Percentiles rank a stretch among this genome's conserved stretches.
These are phyloP conservation scores for Euura saliciscinereae DNA, from an alignment of 1,140 invertebrate species.

Conservation along the genomic window DNA sequence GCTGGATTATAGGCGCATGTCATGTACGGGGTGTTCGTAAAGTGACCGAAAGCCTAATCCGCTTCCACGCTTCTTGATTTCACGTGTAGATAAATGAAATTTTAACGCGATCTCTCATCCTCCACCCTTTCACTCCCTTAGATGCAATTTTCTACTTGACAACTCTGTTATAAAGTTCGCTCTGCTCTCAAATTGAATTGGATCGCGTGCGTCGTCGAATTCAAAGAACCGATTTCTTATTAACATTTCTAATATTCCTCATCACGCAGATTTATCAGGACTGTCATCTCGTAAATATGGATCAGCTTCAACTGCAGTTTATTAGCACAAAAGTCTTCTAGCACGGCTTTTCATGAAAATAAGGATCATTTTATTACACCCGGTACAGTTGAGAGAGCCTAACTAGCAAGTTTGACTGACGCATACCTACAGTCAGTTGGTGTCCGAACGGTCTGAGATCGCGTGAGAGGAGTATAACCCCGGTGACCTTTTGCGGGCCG, in stretches of 20 bases:
- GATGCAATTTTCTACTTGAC: not conserved
- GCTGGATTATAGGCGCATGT: constrained; percentile 4
- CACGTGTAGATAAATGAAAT: not conserved
- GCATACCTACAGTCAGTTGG: constrained; percentile 9
- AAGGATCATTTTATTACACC: not conserved
- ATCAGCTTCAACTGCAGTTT: no score
- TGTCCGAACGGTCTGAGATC: not conserved
- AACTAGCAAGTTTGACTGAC: constrained; percentile 12
- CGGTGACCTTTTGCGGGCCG: constrained; percentile 10
- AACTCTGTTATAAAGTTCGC: not conserved
- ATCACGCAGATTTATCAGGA: no score
- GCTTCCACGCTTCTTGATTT: not conserved
- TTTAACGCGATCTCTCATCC: not conserved
- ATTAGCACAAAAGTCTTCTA: no score
- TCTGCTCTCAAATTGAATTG: no score
- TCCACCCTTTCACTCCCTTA: not conserved
- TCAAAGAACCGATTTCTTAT: no score
- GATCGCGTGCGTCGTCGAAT: no score
- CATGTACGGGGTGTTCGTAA: constrained; percentile 7
- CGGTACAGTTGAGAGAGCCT: not conserved
- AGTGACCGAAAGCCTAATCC: not conserved
- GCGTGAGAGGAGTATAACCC: constrained; percentile 9
- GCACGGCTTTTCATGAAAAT: no score
- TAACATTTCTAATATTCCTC: no score
- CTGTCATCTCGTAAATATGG: no score